Conservation (phyloP, 37 sponge, comb jelly and placozoan species). For the Cliona cf. orientalis region DNA sequence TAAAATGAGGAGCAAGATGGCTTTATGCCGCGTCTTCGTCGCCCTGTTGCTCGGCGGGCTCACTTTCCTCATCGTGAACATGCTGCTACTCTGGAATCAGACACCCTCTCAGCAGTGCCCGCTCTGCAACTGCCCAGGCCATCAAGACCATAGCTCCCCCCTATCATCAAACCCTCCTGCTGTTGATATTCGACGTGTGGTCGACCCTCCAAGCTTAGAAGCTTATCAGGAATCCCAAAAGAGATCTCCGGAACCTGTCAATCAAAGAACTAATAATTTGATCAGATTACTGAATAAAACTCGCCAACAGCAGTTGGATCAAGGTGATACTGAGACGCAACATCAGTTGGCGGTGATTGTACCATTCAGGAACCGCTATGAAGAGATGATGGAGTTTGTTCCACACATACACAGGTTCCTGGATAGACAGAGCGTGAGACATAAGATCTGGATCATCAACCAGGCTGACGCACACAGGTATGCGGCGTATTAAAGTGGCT, state of each 20-base stretch:
- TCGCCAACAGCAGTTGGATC: too few species aligned
- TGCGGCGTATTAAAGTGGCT: not conserved
- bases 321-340: not conserved
- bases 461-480: slow-evolving; percentile 88
- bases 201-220: too few species aligned
- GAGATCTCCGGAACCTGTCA: too few species aligned
- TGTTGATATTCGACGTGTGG: too few species aligned
- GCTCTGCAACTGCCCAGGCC: slow-evolving; percentile 1
- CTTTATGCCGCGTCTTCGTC: not conserved
- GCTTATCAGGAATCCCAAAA: too few species aligned
- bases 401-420: slow-evolving; percentile 90
- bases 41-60: not conserved
- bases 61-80: not conserved
- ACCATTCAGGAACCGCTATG: slow-evolving; percentile 83
- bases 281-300: too few species aligned
- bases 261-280: too few species aligned
- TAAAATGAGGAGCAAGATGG: slow-evolving; percentile 3
- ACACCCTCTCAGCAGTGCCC: not conserved
- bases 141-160: not conserved
- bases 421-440: slow-evolving; percentile 64
- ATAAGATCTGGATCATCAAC: slow-evolving; percentile 91
- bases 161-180: too few species aligned
- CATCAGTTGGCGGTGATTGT: slow-evolving; percentile 89
- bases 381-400: slow-evolving; percentile 88
- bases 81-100: slow-evolving; percentile 29